These are phyloP conservation scores for Monochamus alternatus DNA, from an alignment of 2,888 invertebrate genomes.

Conservation along the genomic window DNA sequence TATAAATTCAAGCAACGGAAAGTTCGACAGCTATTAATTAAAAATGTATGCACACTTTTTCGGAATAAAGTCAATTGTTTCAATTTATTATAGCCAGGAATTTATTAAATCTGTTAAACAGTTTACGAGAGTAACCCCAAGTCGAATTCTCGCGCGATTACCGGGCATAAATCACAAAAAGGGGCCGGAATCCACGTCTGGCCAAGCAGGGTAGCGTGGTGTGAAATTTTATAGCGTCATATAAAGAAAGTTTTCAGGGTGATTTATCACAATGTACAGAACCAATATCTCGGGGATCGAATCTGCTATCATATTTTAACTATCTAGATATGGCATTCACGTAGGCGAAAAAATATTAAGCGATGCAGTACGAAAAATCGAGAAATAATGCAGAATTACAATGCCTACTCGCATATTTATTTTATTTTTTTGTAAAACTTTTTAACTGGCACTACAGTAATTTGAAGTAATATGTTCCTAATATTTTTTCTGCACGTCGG, in stretches of 20 bases:
- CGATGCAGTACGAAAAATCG: not conserved
- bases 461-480: no score
- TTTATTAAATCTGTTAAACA: slow-evolving; percentile 38
- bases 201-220: slow-evolving; percentile 52
- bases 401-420: not conserved
- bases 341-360: slow-evolving; percentile 7
- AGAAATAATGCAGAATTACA: not conserved
- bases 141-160: slow-evolving; percentile 46
- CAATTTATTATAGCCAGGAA: slow-evolving; percentile 6
- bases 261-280: slow-evolving; percentile 53
- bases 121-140: slow-evolving; percentile 36
- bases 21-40: no score
- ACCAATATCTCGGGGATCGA: slow-evolving; percentile 53
- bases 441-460: no score
- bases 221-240: slow-evolving; percentile 63
- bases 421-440: no score
- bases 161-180: slow-evolving; percentile 48
- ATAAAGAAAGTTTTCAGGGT: slow-evolving; percentile 58
- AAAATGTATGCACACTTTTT: not conserved
- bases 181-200: slow-evolving; percentile 41
- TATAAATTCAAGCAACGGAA: no score
- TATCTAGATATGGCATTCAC: slow-evolving; percentile 44
- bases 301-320: slow-evolving; percentile 53
- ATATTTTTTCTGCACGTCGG: no score
- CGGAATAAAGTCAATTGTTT: slow-evolving; percentile 17